Conservation (phyloP, 2,888 invertebrate genomes). For the Temnothorax unifasciatus region DNA sequence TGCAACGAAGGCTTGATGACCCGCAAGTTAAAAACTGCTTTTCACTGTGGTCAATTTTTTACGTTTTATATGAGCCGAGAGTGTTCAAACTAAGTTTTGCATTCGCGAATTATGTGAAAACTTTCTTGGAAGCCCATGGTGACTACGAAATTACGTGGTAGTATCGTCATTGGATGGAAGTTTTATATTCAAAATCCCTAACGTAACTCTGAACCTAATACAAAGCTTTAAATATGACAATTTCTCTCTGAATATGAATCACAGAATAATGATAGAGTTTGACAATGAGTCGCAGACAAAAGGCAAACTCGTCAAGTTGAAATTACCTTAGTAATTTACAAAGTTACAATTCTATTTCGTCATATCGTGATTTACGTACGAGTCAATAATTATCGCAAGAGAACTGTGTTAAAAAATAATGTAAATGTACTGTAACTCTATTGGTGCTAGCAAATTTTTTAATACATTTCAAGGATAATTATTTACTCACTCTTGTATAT, state of each 20-base stretch:
- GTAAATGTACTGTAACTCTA: not conserved
- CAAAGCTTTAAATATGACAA: slow-evolving; percentile 53
- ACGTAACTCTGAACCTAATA: not conserved
- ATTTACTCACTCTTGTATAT: not conserved
- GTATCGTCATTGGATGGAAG: slow-evolving; percentile 25
- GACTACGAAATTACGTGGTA: slow-evolving; percentile 20
- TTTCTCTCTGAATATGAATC: slow-evolving; percentile 60
- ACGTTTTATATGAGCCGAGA: slow-evolving; percentile 11
- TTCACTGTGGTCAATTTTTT: slow-evolving; percentile 29
- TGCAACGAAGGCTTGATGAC: slow-evolving; percentile 1
- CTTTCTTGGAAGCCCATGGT: slow-evolving; percentile 7
- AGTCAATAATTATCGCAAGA: not conserved
- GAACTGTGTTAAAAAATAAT: not conserved
- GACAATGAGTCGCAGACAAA: slow-evolving; percentile 5
- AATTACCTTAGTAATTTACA: slow-evolving; percentile 35
- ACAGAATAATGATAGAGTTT: slow-evolving; percentile 29
- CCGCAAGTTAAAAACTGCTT: slow-evolving; percentile 21
- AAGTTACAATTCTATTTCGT: not conserved
- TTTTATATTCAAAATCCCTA: slow-evolving; percentile 23
- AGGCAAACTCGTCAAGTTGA: slow-evolving; percentile 30
- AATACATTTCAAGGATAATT: not conserved
- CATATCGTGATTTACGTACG: slow-evolving; percentile 1
- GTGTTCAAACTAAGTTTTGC: slow-evolving; percentile 31
- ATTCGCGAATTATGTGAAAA: slow-evolving; percentile 35
- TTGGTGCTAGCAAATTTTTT: not conserved